Evolutionary conservation across 2,113 vertebrate species (phyloP), one percentile per base, ranked within the genome.

Genomic region (Nerophis lumbriciformis): DNA sequence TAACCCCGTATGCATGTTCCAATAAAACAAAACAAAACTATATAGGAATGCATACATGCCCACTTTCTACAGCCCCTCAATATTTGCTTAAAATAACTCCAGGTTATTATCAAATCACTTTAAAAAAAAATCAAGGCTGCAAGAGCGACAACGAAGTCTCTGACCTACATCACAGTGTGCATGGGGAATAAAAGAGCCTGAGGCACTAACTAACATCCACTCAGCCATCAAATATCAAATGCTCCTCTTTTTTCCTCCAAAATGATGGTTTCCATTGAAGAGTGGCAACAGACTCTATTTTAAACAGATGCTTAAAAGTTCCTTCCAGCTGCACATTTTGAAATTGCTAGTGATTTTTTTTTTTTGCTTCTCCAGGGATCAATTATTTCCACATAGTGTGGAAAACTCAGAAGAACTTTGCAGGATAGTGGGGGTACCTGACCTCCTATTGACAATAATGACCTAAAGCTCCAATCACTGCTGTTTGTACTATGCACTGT

Each of bases 191-290:
- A 67, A 76, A 62, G 68, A 73, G 77, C 80, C 71, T 0, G 45
- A 74, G 75, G 83, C 72, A 37, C 57, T 44, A 72, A 37, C 57
- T 44, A 72, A 77, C 75, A 74, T 39, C 61, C 74, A 71, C 60
- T 71, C 80, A 79, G 80, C 83, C 78, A 61, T 83, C 80, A 79
- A 53, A 66, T 71, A 76, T 76, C 73, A 67, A 80, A 77, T 67
- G 71, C 69, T 66, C 75, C 76, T 63, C 67, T 1, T 13, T 15
- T 13, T 7, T 37, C 8, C 21, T 16, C 16, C 52, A 8, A 21
- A 47, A 54, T 11, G 28, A 68, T 37, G 39, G 6, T 15, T 47
- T 49, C 28, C 8, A n/a, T 11, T 48, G n/a, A 49, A 0, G 28
- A 56, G 59, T 35, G 63, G 59, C 59, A 59, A 47, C 21, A 11